Evolutionary conservation across 1,140 invertebrate species (phyloP).

Genomic region (Leptinotarsa texana): DNA sequence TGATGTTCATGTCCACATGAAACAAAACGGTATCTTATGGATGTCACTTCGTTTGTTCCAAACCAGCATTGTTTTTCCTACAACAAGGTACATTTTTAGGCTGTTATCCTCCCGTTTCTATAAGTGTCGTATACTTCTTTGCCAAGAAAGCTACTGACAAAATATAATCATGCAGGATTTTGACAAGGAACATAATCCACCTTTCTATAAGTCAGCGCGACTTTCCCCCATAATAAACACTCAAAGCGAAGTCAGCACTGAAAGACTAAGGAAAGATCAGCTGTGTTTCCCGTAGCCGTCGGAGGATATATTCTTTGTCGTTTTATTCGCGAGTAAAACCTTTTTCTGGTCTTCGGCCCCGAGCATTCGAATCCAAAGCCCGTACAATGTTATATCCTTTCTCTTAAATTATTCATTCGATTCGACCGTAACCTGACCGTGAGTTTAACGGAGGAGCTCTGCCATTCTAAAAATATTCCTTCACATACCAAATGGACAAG

Average conservation of each 20-base stretch:
- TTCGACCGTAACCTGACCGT: constrained; percentile 40
- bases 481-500: constrained; percentile 35
- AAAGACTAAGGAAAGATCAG: background rate
- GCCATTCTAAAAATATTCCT: constrained; percentile 40
- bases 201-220: no score
- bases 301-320: background rate
- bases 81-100: no score
- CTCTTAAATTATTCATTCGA: constrained; percentile 39
- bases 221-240: background rate
- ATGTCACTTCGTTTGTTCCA: no score
- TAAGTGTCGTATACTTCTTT: no score
- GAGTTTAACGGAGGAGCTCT: constrained; percentile 37
- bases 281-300: background rate
- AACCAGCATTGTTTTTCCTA: no score
- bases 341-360: constrained; percentile 15
- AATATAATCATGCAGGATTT: no score
- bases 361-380: constrained; percentile 5
- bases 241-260: background rate
- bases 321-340: constrained; percentile 19
- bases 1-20: no score
- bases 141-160: no score
- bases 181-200: no score
- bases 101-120: no score
- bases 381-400: constrained; percentile 10
- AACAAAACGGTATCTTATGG: no score